phyloP scores from a whole-genome alignment of 2,113 vertebrate species.

The Brachionichthys hirsutus region DNA sequence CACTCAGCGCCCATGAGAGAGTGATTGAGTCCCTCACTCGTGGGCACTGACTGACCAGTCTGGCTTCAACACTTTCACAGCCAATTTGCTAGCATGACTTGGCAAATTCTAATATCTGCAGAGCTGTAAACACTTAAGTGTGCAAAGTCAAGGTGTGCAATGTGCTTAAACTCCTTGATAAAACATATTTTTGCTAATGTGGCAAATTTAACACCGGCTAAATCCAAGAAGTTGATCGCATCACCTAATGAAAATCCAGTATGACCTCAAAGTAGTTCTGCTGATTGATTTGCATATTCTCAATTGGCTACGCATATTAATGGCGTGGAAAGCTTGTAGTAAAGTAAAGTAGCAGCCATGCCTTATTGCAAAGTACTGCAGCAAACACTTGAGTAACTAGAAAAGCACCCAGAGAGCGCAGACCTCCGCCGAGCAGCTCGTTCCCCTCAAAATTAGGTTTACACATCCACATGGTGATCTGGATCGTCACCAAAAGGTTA shows the following conservation, averaged over 20 bases:
- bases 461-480: too few relatives aligned
- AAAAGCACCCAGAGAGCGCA: too few relatives aligned
- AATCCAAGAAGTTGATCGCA: conserved; percentile 9
- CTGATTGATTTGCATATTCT: conserved; percentile 25
- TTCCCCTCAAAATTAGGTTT: too few relatives aligned
- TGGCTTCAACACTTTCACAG: conserved; percentile 7
- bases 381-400: conserved; percentile 46
- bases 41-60: conserved; percentile 1
- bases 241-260: conserved; percentile 3
- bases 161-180: not conserved
- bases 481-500: too few relatives aligned
- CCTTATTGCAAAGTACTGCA: conserved; percentile 8
- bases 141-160: not conserved
- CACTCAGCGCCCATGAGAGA: not conserved
- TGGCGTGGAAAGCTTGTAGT: not conserved
- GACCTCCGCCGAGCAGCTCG: too few relatives aligned
- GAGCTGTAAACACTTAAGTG: not conserved
- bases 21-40: conserved; percentile 6
- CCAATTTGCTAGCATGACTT: not conserved
- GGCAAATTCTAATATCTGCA: conserved; percentile 7
- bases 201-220: conserved; percentile 1
- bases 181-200: not conserved
- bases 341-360: too few relatives aligned
- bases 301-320: conserved; percentile 1
- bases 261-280: conserved; percentile 4